These are phyloP conservation scores for Brenthis daphne DNA, from an alignment of 2,888 invertebrate species.

Conservation along the genomic window DNA sequence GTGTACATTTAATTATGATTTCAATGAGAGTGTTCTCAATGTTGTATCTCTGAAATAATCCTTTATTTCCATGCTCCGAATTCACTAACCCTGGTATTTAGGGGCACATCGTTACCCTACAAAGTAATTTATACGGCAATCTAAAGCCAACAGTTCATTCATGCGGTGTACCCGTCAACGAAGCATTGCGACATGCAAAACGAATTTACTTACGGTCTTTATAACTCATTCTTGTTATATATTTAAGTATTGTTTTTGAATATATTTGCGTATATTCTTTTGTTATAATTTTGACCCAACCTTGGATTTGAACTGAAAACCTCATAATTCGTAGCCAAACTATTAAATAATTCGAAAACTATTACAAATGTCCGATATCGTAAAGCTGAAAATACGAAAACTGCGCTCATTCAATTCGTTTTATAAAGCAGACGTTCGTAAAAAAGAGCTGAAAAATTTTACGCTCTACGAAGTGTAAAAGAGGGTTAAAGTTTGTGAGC, in stretches of 20 bases:
- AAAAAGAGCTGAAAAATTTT: conserved; percentile 10
- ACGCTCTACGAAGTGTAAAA: conserved; percentile 12
- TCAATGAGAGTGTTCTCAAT: background rate
- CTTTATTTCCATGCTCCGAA: conserved; percentile 1
- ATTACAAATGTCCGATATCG: background rate
- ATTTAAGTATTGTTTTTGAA: background rate
- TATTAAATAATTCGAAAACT: background rate
- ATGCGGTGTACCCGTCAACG: conserved; percentile 21
- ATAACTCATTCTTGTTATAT: conserved; percentile 5
- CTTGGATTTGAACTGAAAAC: too few relatives aligned
- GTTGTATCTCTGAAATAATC: conserved; percentile 8
- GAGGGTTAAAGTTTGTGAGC: conserved; percentile 9
- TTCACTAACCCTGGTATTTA: conserved; percentile 23
- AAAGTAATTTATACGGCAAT: conserved; percentile 24
- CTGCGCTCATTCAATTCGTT: conserved; percentile 2
- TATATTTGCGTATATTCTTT: too few relatives aligned
- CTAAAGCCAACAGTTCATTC: conserved; percentile 23
- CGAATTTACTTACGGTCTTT: conserved; percentile 10
- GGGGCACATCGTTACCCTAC: conserved; percentile 20
- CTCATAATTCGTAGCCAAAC: too few relatives aligned
- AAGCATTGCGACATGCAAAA: conserved; percentile 15
- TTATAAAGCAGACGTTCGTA: conserved; percentile 11
- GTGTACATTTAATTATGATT: too few relatives aligned
- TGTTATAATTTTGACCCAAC: too few relatives aligned
- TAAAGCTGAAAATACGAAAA: background rate